These are phyloP conservation scores for Tinamus guttatus DNA, from an alignment of 2,113 vertebrate genomes.

Conservation along the genomic window DNA sequence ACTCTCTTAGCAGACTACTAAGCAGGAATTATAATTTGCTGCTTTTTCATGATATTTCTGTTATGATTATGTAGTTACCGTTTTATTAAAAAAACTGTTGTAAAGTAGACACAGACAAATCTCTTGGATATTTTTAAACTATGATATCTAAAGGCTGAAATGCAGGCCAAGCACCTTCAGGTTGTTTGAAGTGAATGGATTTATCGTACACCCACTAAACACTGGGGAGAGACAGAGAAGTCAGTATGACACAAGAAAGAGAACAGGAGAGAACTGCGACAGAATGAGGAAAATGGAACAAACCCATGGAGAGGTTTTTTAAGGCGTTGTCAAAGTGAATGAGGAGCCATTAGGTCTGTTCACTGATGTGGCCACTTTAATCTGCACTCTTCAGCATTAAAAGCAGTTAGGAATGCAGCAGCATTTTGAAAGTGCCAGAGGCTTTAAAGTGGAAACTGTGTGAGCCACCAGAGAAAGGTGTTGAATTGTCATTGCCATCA, in stretches of 20 bases:
- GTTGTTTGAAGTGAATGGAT: constrained; percentile 7
- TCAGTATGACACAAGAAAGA: not conserved
- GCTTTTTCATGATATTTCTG: not conserved
- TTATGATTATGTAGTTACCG: not conserved
- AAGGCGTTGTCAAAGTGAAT: not conserved
- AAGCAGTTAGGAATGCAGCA: not conserved
- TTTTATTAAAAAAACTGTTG: not conserved
- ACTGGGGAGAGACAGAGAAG: not conserved
- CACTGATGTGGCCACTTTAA: constrained; percentile 6
- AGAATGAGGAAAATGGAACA: not conserved
- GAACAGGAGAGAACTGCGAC: not conserved
- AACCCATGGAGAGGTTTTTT: not conserved
- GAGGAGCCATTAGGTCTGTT: constrained; percentile 19
- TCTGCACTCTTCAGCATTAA: constrained; percentile 2
- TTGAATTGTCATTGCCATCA: not conserved
- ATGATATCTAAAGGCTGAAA: constrained; percentile 3
- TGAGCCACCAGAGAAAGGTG: not conserved
- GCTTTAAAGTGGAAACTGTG: not conserved
- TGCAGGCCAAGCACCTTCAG: not conserved
- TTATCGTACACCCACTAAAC: not conserved
- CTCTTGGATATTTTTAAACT: not conserved
- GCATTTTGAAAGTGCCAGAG: not conserved
- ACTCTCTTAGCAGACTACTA: not conserved
- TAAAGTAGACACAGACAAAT: not conserved
- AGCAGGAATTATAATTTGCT: not conserved